phyloP scores from a whole-genome alignment of 2,797 vertebrate species.

The Rousettus madagascariensis region DNA sequence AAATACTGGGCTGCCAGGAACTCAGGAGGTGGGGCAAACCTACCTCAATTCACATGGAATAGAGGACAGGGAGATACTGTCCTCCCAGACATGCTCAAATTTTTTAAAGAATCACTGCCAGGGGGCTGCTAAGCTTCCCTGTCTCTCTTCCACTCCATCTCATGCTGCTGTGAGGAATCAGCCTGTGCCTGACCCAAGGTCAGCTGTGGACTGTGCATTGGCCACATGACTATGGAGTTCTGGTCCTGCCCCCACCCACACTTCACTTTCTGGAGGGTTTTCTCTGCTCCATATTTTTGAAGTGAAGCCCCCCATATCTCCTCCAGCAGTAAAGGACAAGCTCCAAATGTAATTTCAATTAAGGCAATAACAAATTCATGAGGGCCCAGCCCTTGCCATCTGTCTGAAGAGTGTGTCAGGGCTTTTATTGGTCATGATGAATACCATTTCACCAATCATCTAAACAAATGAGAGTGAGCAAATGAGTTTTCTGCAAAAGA shows the following conservation, averaged over 20 bases:
- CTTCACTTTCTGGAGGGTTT: constrained; percentile 65
- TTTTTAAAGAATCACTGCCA: not conserved
- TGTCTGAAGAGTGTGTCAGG: constrained; percentile 65
- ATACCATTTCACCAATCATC: constrained; percentile 56
- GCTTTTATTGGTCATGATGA: constrained; percentile 57
- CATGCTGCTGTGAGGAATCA: constrained; percentile 71
- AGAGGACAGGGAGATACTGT: not conserved
- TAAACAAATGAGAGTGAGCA: constrained; percentile 64
- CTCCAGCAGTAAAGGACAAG: constrained; percentile 62
- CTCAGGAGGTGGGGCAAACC: constrained; percentile 36
- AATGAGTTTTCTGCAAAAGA: constrained; percentile 52
- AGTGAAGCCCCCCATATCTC: constrained; percentile 8
- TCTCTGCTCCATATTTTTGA: constrained; percentile 59
- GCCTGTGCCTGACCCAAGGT: constrained; percentile 65
- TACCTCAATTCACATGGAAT: not conserved
- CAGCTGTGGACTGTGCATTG: not conserved
- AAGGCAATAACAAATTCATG: constrained; percentile 79
- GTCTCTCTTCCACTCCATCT: not conserved
- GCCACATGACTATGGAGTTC: constrained; percentile 56
- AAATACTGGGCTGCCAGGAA: not conserved
- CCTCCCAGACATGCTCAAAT: not conserved
- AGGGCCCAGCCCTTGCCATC: constrained; percentile 77
- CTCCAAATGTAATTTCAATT: constrained; percentile 77
- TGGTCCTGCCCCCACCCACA: constrained; percentile 10
- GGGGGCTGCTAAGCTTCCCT: constrained; percentile 69